A percentile compares a stretch with the other conserved stretches of the same genome.
phyloP scores from a whole-genome alignment of 2,113 vertebrate genomes.

The Dasyornis broadbenti region DNA sequence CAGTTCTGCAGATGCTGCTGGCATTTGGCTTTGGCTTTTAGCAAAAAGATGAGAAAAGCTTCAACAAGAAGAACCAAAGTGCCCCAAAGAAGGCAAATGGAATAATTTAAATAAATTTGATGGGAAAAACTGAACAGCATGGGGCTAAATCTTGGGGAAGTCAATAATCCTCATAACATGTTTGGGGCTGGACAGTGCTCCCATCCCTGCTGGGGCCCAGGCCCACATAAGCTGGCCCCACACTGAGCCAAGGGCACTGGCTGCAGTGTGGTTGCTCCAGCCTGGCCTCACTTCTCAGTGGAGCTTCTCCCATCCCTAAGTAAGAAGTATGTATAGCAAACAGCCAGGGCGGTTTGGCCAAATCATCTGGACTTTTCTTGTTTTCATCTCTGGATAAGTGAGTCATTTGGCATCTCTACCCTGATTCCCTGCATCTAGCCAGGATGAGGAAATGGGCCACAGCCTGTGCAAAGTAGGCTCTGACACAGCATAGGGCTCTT shows the following conservation, averaged over 20 bases:
- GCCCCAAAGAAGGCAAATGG: not conserved
- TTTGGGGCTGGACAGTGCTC: not conserved
- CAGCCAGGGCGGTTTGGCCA: not conserved
- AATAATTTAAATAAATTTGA: not conserved
- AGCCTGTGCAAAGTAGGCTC: not conserved
- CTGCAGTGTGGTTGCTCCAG: fast-evolving
- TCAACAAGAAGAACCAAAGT: not conserved
- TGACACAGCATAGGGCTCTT: not conserved
- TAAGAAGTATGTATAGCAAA: not conserved
- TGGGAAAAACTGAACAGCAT: not conserved
- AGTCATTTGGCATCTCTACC: fast-evolving
- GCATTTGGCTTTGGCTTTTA: not conserved
- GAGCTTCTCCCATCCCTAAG: not conserved
- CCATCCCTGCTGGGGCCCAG: not conserved
- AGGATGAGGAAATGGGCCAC: not conserved
- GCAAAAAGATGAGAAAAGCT: not conserved
- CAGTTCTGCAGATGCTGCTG: not conserved
- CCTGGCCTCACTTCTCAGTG: not conserved
- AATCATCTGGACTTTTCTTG: not conserved
- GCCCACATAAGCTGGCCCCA: not conserved
- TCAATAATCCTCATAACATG: fast-evolving
- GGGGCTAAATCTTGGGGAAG: not conserved
- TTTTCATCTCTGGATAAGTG: not conserved
- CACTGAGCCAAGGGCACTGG: not conserved
- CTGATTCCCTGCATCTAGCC: not conserved